phyloP scores from a whole-genome alignment of 2,113 vertebrate genomes.

The Mus spicilegus region DNA sequence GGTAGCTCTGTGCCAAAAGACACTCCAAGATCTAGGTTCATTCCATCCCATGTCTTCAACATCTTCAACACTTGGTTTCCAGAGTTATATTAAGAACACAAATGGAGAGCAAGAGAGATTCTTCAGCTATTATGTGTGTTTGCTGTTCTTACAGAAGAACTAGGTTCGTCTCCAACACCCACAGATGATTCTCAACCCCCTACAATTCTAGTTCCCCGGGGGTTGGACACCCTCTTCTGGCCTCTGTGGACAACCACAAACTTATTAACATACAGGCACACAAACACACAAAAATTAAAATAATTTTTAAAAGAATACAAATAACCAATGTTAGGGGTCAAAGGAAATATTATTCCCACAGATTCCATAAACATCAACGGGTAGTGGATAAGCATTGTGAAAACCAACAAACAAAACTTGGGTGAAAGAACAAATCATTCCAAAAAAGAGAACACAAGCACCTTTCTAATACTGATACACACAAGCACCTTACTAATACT shows the following conservation, averaged over 20 bases:
- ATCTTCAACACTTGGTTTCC: conserved; percentile 23
- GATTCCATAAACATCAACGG: neutral
- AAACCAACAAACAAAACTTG: conserved; percentile 49
- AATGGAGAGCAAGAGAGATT: neutral
- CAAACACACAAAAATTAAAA: neutral
- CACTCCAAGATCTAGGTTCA: conserved; percentile 10
- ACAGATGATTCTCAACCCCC: neutral
- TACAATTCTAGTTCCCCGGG: neutral
- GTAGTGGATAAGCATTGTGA: neutral
- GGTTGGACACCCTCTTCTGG: neutral
- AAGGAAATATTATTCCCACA: neutral
- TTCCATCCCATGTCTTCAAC: neutral
- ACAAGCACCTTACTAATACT: too few relatives aligned
- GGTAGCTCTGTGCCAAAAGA: neutral
- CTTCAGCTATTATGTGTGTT: neutral
- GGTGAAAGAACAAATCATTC: conserved; percentile 46
- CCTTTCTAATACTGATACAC: conserved; percentile 31
- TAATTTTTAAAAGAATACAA: neutral
- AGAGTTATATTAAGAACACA: conserved; percentile 47
- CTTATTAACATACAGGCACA: neutral
- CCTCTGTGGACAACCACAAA: neutral
- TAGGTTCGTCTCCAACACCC: neutral
- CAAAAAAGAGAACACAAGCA: neutral
- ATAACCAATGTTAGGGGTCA: conserved; percentile 7
- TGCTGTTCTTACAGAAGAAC: neutral